Evolutionary conservation across 1,140 invertebrate species (phyloP).

Genomic region (Samia ricini): DNA sequence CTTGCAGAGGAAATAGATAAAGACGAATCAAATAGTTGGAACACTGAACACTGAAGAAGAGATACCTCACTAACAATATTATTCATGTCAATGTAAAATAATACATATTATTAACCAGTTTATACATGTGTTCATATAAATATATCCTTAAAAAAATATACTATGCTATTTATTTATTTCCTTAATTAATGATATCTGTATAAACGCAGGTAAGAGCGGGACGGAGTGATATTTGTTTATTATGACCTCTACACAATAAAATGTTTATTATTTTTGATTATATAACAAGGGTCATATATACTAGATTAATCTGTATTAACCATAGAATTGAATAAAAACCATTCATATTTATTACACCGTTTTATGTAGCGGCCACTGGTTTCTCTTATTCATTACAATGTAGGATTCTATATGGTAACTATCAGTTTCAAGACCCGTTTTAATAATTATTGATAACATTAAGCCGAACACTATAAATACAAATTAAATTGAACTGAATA

Average conservation of each 20-base stretch:
- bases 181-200: neutral
- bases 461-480: neutral
- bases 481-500: no score
- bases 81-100: no score
- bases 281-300: neutral
- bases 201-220: neutral
- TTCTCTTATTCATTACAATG: slow-evolving; percentile 34
- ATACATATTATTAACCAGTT: neutral
- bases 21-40: no score
- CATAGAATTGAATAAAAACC: neutral
- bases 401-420: slow-evolving; percentile 70
- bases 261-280: neutral
- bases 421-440: slow-evolving; percentile 69
- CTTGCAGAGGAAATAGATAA: no score
- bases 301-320: neutral
- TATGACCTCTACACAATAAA: slow-evolving; percentile 1
- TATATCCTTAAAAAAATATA: neutral
- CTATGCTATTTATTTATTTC: slow-evolving; percentile 6
- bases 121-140: neutral
- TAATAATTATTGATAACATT: slow-evolving; percentile 25
- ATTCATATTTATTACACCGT: no score
- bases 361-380: slow-evolving; percentile 18
- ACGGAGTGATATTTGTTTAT: neutral
- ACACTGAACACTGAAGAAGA: no score
- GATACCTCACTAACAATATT: no score